Conservation (phyloP, 2,797 vertebrate species). For the Chelidonichthys spinosus region DNA sequence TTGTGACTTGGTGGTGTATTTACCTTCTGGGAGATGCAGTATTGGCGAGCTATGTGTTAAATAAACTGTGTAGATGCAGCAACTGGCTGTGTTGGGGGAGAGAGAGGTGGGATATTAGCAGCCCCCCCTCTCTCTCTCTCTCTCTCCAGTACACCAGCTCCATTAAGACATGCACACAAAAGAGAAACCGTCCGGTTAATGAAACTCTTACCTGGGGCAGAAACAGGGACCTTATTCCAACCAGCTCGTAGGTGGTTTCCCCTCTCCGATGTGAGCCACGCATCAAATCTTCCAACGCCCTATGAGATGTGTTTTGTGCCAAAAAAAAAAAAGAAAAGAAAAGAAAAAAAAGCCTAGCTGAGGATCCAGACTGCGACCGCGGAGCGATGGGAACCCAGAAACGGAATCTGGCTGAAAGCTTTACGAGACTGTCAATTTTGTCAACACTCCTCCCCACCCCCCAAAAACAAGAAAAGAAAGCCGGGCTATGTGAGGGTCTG, state of each 20-base stretch:
- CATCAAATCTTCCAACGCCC: slow-evolving; percentile 69
- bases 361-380: slow-evolving; percentile 44
- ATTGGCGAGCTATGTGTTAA: slow-evolving; percentile 27
- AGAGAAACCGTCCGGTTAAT: slow-evolving; percentile 61
- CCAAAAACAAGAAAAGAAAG: neutral
- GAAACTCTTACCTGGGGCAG: slow-evolving; percentile 82
- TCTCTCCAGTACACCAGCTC: slow-evolving; percentile 31
- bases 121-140: slow-evolving; percentile 38
- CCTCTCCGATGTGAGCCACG: slow-evolving; percentile 55
- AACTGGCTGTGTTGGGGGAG: slow-evolving; percentile 36
- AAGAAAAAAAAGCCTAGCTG: neutral
- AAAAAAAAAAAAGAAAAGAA: slow-evolving; percentile 1
- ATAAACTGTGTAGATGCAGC: slow-evolving; percentile 45
- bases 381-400: slow-evolving; percentile 21
- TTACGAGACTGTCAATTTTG: slow-evolving; percentile 63
- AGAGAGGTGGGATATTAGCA: slow-evolving; percentile 43
- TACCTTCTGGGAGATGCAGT: slow-evolving; percentile 37
- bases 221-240: slow-evolving; percentile 77
- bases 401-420: slow-evolving; percentile 22
- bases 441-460: slow-evolving; percentile 19
- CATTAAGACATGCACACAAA: slow-evolving; percentile 42
- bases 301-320: slow-evolving; percentile 30
- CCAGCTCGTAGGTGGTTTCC: slow-evolving; percentile 60
- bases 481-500: slow-evolving; percentile 36
- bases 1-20: slow-evolving; percentile 21